Conservation (phyloP, 1,140 invertebrate genomes). For the Tetramorium parvispinum region DNA sequence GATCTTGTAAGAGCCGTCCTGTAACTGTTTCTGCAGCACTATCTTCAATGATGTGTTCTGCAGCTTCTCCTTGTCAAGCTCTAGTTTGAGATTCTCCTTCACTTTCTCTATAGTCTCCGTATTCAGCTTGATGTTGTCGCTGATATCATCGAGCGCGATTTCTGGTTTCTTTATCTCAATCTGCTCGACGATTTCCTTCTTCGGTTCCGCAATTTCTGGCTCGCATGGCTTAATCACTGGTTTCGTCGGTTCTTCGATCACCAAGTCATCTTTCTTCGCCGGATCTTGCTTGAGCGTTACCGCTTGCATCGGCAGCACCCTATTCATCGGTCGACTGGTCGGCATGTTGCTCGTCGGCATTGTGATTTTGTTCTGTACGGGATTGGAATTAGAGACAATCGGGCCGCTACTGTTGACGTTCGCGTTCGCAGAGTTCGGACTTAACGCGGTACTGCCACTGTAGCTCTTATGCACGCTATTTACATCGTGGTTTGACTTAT, state of each 20-base stretch:
- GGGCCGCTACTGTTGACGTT: slow-evolving; percentile 67
- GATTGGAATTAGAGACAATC: slow-evolving; percentile 66
- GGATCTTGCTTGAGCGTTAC: slow-evolving; percentile 79
- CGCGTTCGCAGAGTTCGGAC: slow-evolving; percentile 31
- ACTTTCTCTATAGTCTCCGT: slow-evolving; percentile 69
- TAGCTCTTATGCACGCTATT: slow-evolving; percentile 77
- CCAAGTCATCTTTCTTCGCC: slow-evolving; percentile 77
- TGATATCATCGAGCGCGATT: slow-evolving; percentile 13
- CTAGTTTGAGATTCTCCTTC: slow-evolving; percentile 75
- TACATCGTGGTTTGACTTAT: slow-evolving; percentile 74
- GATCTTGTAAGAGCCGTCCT: slow-evolving; percentile 86
- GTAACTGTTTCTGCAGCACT: slow-evolving; percentile 85
- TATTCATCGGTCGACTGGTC: slow-evolving; percentile 89
- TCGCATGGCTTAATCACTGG: slow-evolving; percentile 76
- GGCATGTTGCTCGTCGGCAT: slow-evolving; percentile 81
- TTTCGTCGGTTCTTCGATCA: slow-evolving; percentile 80
- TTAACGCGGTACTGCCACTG: slow-evolving; percentile 67
- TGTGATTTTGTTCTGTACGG: slow-evolving; percentile 77
- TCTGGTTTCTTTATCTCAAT: slow-evolving; percentile 51
- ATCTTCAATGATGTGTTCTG: slow-evolving; percentile 85
- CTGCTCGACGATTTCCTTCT: slow-evolving; percentile 57
- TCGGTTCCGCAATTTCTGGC: slow-evolving; percentile 70
- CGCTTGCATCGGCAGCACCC: slow-evolving; percentile 91
- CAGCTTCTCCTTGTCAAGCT: slow-evolving; percentile 74
- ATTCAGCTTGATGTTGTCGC: slow-evolving; percentile 62